phyloP scores from a whole-genome alignment of 1,140 invertebrate species.

The Doryteuthis pealeii region DNA sequence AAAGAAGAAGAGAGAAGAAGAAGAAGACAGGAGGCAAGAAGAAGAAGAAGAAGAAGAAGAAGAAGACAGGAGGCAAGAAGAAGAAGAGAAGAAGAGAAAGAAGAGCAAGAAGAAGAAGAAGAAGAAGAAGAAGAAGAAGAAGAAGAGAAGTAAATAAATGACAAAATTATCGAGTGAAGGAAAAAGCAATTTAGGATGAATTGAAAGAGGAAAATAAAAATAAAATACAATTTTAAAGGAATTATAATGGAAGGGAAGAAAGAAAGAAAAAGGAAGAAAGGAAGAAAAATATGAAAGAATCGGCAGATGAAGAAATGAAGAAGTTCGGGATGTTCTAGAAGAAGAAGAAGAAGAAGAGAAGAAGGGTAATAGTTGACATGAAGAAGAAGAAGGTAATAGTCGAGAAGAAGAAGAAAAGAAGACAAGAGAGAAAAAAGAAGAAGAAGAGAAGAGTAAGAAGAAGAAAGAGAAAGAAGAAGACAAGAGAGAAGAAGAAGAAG shows the following conservation, averaged over 20 bases:
- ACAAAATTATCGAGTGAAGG: neutral
- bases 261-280: neutral
- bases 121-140: neutral
- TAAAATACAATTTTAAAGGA: neutral
- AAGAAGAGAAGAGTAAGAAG: neutral
- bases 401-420: neutral
- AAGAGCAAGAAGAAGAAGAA: neutral
- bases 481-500: neutral
- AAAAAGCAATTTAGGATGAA: neutral
- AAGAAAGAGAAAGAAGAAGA: neutral
- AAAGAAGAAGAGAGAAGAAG: no score
- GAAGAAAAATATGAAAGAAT: neutral
- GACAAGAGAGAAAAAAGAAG: neutral
- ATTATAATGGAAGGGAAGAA: neutral
- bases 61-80: no score
- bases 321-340: neutral
- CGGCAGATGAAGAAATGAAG: neutral
- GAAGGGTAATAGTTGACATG: no score
- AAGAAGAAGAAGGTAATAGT: neutral
- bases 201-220: neutral
- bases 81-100: neutral
- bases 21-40: no score
- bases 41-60: no score
- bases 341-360: neutral
- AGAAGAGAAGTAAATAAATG: neutral